Base-by-base conservation (phyloP, 2,113 vertebrate species). In the Hymenochirus boettgeri region DNA sequence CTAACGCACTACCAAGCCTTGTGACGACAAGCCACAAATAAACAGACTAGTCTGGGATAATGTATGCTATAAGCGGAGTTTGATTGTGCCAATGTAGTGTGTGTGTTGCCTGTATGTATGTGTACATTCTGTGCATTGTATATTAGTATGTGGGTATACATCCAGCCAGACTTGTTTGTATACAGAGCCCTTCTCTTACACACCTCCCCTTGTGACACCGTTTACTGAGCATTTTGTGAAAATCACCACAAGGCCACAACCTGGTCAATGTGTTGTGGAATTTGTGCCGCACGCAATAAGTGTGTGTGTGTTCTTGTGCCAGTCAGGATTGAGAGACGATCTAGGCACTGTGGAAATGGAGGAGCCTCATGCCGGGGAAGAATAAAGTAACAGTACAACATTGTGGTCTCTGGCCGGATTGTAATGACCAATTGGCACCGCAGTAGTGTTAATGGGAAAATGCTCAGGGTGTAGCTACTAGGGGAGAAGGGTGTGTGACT, bases 211-310 rank as follows among this genome's bases (percentile, higher is more conserved):
- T 35, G 29, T 58, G 55, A 31, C 50, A 25, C 55, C 29, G 55
- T 66, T 52, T 47, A 46, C 47, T 66, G 31, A 35, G 23, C 23
- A 59, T 58, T 58, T 58, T 58, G 46, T 66, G 64, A 22, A 58
- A 29, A 66, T 52, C 21, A 35, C 64, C 64, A 66, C 55, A 66
- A 66, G 31, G 51, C 23, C 46, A 58, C 46, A 58, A 47, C 21
- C 11, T n/a, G 46, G 55, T 66, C 31, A 11, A 48, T 51, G 45
- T 59, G 27, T 47, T 56, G 62, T 65, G 52, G 62, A 63, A 17
- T 42, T 45, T 63, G 61, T 63, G 51, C 33, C 37, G 35, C 31
- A 63, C 50, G 48, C 61, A 63, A 21, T 54, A 37, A 22, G 18
- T 45, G 35, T 55, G 61, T 35, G 33, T 51, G 12, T 10, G 6